Percentiles rank a stretch among this genome's conserved stretches.
phyloP scores from a whole-genome alignment of 2,797 vertebrate genomes.

The Coracias cyanogaster region DNA sequence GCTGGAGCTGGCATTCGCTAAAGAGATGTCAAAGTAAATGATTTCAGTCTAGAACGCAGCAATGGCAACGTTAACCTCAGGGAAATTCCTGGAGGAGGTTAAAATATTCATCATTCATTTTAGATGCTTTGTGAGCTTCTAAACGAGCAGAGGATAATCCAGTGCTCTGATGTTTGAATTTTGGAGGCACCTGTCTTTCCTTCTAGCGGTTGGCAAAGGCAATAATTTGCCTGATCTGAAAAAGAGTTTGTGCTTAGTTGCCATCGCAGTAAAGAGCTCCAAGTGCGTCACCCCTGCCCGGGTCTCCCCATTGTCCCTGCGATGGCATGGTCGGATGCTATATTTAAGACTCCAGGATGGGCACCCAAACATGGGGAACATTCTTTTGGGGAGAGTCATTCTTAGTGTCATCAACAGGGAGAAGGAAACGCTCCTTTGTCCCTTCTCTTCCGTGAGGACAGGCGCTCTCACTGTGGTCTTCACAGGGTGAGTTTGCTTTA shows the following conservation, averaged over 20 bases:
- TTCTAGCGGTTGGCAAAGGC: not conserved
- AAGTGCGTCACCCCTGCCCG: not conserved
- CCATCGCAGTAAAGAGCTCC: not conserved
- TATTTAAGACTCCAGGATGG: constrained; percentile 78
- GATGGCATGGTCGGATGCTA: constrained; percentile 67
- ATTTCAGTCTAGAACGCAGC: not conserved
- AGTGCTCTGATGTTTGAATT: not conserved
- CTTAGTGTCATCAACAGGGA: constrained; percentile 27
- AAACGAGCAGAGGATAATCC: not conserved
- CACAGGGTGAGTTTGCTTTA: constrained; percentile 40
- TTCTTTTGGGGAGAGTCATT: constrained; percentile 72
- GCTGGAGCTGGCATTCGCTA: not conserved
- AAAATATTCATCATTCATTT: not conserved
- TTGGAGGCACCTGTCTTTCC: not conserved
- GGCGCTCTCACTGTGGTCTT: constrained; percentile 1
- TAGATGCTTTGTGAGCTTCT: not conserved
- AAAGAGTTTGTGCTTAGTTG: not conserved
- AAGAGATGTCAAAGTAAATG: not conserved
- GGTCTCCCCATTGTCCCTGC: constrained; percentile 76
- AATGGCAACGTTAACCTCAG: not conserved
- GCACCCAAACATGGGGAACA: constrained; percentile 73
- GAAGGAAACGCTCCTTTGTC: constrained; percentile 44
- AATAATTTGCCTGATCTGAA: not conserved
- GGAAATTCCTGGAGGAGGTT: not conserved
- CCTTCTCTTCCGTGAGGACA: not conserved